phyloP scores from a whole-genome alignment of 2,113 vertebrate genomes.

The Dicentrarchus labrax region DNA sequence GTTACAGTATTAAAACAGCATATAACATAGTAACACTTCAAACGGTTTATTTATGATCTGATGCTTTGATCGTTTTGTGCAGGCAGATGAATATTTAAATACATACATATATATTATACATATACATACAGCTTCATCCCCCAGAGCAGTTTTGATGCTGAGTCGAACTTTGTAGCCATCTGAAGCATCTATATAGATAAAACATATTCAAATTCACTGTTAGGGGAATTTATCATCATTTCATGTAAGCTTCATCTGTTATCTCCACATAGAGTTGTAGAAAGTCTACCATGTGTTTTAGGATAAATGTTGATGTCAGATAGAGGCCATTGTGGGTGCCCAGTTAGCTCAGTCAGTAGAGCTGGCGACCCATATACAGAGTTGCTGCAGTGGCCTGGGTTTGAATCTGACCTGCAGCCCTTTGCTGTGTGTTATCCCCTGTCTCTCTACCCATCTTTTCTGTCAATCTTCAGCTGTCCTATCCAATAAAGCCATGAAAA shows the following conservation, averaged over 20 bases:
- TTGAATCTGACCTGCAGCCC: too few relatives aligned
- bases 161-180: slow-evolving; percentile 92
- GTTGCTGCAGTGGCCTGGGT: too few relatives aligned
- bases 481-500: too few relatives aligned
- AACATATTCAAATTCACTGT: slow-evolving; percentile 17
- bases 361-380: too few relatives aligned
- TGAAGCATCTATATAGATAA: slow-evolving; percentile 83
- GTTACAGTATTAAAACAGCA: neutral
- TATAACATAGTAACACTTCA: neutral
- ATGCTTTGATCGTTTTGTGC: neutral
- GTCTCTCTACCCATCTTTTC: too few relatives aligned
- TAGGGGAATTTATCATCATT: neutral
- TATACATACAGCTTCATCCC: slow-evolving; percentile 89
- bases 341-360: too few relatives aligned
- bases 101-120: slow-evolving; percentile 86
- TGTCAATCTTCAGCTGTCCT: too few relatives aligned
- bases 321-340: neutral
- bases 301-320: neutral
- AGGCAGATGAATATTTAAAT: neutral
- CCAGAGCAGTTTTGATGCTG: slow-evolving; percentile 92
- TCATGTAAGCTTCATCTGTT: neutral
- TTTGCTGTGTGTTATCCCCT: too few relatives aligned
- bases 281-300: neutral
- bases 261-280: neutral
- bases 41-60: neutral